Evolutionary conservation across 2,888 invertebrate genomes (phyloP), one percentile per base, ranked within the genome.

Genomic region (Pyrochroa serraticornis): DNA sequence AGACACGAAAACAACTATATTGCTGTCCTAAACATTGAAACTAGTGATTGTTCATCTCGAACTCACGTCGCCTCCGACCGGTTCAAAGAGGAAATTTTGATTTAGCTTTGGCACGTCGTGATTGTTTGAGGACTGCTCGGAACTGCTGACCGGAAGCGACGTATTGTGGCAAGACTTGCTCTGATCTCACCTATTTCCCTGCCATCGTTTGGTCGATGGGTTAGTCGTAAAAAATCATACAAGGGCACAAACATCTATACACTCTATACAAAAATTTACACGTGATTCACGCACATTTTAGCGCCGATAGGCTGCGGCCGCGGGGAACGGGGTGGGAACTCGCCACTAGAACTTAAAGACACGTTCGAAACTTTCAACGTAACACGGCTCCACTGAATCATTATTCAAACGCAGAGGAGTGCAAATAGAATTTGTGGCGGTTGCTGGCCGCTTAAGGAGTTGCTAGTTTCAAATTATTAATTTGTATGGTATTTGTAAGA

Each of bases 11-110:
- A 58, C 62, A 63, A 65, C 59, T 64, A 64, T 64, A 67, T 68
- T 71, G 69, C 68, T 68, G 65, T 65, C 60, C 66, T 67, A 68
- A 65, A 69, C 68, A 69, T 53, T 60, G 57, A 68, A 65, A 63
- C 66, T 68, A 67, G 62, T 68, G 66, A 69, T 66, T 69, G 68
- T 70, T 67, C 64, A 60, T 67, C 57, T 64, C 52, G 51, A 47
- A 37, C 6, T 2, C 8, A 12, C 8, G 9, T 12, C 39, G 39
- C 12, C n/a, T 8, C 46, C 35, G 9, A 13, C 6, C 38, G 39
- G 45, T 38, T 13, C 9, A 12, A 31, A 41, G 39, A 30, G 10
- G 14, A 12, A 39, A 39, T 12, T 39, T 39, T 13, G 8, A 22
- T 44, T 50, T 31, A n/a, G 36, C 30, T 46, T 56, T 56, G 56